These are phyloP conservation scores for Anastrepha obliqua DNA, from an alignment of 1,140 invertebrate genomes.

Conservation along the genomic window DNA sequence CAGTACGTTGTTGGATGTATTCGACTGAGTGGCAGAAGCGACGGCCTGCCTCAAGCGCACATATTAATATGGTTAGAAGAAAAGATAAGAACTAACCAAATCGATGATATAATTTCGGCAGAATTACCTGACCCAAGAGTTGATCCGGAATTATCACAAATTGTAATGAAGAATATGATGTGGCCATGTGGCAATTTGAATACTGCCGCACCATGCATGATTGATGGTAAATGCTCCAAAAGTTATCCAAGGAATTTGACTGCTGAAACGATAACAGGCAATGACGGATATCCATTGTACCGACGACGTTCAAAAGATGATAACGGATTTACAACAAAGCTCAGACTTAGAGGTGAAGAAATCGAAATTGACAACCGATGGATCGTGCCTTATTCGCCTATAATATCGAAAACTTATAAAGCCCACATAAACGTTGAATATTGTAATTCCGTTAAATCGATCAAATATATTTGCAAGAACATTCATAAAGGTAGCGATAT, in stretches of 20 bases:
- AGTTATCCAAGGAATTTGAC: neutral
- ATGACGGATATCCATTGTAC: neutral
- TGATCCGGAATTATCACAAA: conserved; percentile 71
- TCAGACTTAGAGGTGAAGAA: neutral
- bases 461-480: conserved; percentile 76
- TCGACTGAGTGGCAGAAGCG: too few relatives aligned
- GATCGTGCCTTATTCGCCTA: conserved; percentile 66
- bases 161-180: conserved; percentile 74
- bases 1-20: too few relatives aligned
- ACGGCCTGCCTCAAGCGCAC: neutral
- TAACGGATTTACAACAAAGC: neutral
- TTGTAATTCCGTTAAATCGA: conserved; percentile 68
- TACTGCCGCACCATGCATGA: neutral
- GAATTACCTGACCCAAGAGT: conserved; percentile 74
- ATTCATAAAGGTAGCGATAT: conserved; percentile 71
- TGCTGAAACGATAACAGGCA: neutral
- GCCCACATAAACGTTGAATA: conserved; percentile 68
- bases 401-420: conserved; percentile 61
- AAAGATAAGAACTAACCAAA: conserved; percentile 60
- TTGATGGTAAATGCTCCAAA: neutral
- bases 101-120: conserved; percentile 76
- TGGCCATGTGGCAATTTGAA: conserved; percentile 52
- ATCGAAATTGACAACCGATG: conserved; percentile 63
- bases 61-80: conserved; percentile 51
- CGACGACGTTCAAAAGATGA: neutral